Conservation (phyloP, 2,113 vertebrate species). For the Macaca fascicularis region DNA sequence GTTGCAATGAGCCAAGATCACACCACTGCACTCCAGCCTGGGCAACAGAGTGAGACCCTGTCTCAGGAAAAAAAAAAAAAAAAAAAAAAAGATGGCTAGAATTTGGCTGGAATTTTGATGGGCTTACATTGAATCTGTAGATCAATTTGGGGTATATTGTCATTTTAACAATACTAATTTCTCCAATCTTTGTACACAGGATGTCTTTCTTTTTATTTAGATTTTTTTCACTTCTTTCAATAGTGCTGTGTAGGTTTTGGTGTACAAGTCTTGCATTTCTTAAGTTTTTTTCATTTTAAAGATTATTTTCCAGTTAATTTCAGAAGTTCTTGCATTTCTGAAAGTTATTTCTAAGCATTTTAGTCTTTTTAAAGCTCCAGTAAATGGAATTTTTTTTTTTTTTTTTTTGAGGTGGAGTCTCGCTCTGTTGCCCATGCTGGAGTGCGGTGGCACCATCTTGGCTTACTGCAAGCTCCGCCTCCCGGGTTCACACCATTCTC, state of each 20-base stretch:
- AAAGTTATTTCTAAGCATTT: background rate
- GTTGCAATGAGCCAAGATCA: background rate
- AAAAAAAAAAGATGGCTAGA: background rate
- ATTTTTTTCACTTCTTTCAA: background rate
- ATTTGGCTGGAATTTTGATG: background rate
- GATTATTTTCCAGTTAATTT: too few species aligned
- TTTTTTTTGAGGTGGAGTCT: too few species aligned
- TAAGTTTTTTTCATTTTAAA: background rate
- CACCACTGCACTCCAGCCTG: background rate
- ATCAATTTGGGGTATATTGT: background rate
- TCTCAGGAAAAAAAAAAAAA: background rate
- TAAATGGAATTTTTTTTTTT: background rate
- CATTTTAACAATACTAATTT: background rate
- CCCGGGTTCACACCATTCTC: too few species aligned
- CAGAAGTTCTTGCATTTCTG: background rate
- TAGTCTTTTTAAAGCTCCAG: background rate
- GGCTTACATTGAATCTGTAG: background rate
- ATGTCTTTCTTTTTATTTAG: background rate
- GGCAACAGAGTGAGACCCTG: background rate
- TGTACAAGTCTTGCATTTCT: background rate
- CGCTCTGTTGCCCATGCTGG: too few species aligned
- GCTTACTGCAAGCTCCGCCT: too few species aligned
- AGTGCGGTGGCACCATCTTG: too few species aligned
- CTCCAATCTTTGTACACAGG: background rate
- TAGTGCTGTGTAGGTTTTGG: background rate